These are phyloP conservation scores for Eudasyphora cyanicolor DNA, from an alignment of 2,888 invertebrate genomes.

Conservation along the genomic window DNA sequence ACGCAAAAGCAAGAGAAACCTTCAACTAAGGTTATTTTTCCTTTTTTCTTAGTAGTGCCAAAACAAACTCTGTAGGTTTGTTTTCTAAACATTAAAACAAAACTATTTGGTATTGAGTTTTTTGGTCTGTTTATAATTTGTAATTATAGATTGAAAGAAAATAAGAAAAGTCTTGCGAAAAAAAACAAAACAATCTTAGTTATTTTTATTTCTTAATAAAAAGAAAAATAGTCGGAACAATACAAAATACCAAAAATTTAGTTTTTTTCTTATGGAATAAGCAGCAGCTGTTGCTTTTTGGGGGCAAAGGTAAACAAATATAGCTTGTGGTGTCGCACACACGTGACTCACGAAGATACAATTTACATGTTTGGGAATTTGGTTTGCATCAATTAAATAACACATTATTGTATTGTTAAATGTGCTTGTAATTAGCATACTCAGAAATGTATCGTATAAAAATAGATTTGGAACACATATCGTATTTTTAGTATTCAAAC, in stretches of 20 bases:
- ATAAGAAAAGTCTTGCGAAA: neutral
- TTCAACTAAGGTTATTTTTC: neutral
- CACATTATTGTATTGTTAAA: too few relatives aligned
- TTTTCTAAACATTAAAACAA: neutral
- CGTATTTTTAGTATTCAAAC: too few relatives aligned
- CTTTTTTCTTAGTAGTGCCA: neutral
- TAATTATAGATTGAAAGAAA: neutral
- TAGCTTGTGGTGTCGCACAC: too few relatives aligned
- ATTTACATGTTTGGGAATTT: too few relatives aligned
- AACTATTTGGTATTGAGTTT: conserved; percentile 1
- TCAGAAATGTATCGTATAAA: too few relatives aligned
- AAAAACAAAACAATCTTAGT: neutral
- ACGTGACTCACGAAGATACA: too few relatives aligned
- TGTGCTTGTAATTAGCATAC: too few relatives aligned
- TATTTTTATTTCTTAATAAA: conserved; percentile 12
- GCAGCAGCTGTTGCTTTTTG: neutral
- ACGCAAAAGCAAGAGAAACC: too few relatives aligned
- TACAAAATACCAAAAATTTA: conserved; percentile 20
- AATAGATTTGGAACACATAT: too few relatives aligned
- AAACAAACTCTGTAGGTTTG: neutral
- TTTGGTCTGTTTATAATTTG: neutral
- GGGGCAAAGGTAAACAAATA: too few relatives aligned
- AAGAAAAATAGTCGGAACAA: neutral
- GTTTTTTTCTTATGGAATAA: neutral
- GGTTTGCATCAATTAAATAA: too few relatives aligned